A percentile compares a stretch with the other conserved stretches of the same genome.
Conservation (phyloP, 1,140 invertebrate genomes). For the Trichogramma pretiosum region DNA sequence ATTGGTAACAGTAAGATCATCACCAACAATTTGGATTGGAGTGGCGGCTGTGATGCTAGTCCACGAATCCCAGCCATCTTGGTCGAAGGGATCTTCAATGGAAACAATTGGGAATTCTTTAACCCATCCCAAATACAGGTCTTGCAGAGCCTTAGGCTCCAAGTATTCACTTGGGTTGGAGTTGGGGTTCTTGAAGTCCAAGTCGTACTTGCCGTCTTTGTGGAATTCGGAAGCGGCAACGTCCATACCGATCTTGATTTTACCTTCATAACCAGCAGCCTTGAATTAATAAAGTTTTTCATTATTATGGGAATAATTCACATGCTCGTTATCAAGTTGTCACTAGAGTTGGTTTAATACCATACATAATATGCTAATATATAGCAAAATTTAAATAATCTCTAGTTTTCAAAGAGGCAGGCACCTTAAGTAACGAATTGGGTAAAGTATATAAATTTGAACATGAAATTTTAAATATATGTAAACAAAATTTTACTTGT, state of each 20-base stretch:
- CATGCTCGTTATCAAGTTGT: background rate
- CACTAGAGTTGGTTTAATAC: background rate
- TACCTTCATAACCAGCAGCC: constrained; percentile 52
- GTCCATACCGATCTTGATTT: constrained; percentile 92
- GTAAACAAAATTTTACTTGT: too few relatives aligned
- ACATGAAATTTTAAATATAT: too few relatives aligned
- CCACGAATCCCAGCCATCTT: constrained; percentile 96
- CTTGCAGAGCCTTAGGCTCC: constrained; percentile 69
- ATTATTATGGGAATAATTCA: background rate
- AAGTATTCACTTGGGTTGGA: constrained; percentile 74
- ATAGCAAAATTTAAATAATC: too few relatives aligned
- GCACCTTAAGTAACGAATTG: too few relatives aligned
- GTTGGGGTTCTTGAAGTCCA: constrained; percentile 95
- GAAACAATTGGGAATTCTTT: constrained; percentile 93
- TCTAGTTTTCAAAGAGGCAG: too few relatives aligned
- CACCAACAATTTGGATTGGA: constrained; percentile 87
- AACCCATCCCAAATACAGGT: constrained; percentile 85
- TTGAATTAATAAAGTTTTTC: constrained; percentile 23
- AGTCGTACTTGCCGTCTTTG: constrained; percentile 82
- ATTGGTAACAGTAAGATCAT: constrained; percentile 94
- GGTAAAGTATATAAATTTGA: too few relatives aligned
- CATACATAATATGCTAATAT: too few relatives aligned
- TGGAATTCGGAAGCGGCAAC: constrained; percentile 96
- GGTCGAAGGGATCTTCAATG: constrained; percentile 98
- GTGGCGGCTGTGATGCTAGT: constrained; percentile 68